A percentile compares a stretch with the other conserved stretches of the same genome.
These are phyloP conservation scores for Palythoa heliodiscus DNA, from an alignment of 92 coral and sea anemone species.

Conservation along the genomic window DNA sequence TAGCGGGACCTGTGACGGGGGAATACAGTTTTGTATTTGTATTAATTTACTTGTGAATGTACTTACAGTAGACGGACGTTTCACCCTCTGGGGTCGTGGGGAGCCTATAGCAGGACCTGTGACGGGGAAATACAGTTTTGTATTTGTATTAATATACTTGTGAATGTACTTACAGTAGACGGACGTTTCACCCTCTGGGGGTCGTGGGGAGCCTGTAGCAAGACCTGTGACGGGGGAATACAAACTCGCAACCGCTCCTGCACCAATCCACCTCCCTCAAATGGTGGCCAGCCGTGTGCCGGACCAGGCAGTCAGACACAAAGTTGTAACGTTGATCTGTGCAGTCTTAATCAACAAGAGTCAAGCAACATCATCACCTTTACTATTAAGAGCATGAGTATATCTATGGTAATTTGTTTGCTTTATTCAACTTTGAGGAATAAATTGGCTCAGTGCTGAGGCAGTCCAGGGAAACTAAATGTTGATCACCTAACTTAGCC, in stretches of 20 bases:
- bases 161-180: not conserved
- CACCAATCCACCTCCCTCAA: slow-evolving; percentile 41
- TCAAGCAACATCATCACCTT: slow-evolving; percentile 10
- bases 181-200: slow-evolving; percentile 34
- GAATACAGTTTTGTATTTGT: not conserved
- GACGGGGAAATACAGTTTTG: slow-evolving; percentile 2
- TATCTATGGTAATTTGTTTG: not conserved
- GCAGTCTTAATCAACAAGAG: slow-evolving; percentile 5
- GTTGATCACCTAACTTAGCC: too few species aligned
- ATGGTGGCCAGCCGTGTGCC: slow-evolving; percentile 19
- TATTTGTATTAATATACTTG: not conserved
- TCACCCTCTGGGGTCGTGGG: too few species aligned
- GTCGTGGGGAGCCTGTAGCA: slow-evolving; percentile 8
- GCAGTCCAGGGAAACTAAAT: too few species aligned
- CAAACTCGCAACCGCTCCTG: slow-evolving; percentile 23
- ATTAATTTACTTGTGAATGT: too few species aligned
- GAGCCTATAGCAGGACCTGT: slow-evolving; percentile 8
- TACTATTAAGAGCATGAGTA: slow-evolving; percentile 9
- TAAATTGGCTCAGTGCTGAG: too few species aligned
- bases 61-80: too few species aligned
- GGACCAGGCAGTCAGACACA: slow-evolving; percentile 15
- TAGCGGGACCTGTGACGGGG: slow-evolving; percentile 38
- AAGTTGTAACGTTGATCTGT: slow-evolving; percentile 14
- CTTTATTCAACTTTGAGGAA: not conserved
- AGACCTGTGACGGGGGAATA: slow-evolving; percentile 26